Conservation (phyloP, 2,797 vertebrate species). For the Leptatherina wallacei region DNA sequence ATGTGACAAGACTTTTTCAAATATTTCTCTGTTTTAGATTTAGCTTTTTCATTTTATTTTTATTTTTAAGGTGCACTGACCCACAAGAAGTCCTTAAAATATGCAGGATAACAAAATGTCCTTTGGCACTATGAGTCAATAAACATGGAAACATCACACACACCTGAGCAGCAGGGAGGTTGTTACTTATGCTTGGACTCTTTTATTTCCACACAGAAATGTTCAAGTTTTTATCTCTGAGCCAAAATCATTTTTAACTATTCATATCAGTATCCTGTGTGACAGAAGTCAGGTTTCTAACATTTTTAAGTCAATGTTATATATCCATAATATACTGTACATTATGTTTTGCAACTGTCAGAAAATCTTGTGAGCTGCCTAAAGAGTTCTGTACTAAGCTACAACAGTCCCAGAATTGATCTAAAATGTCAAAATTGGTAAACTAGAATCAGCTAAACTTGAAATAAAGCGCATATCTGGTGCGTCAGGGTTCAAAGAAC, state of each 20-base stretch:
- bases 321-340: background rate
- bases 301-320: background rate
- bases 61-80: constrained; percentile 3
- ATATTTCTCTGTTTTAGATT: background rate
- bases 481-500: background rate
- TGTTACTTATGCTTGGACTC: background rate
- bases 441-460: background rate
- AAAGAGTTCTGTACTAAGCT: background rate
- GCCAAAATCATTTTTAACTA: no score
- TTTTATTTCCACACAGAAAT: background rate
- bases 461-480: background rate
- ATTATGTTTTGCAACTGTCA: background rate
- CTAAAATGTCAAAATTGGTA: background rate
- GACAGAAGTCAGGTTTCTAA: no score
- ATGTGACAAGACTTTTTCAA: background rate
- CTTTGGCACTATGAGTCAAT: constrained; percentile 14
- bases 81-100: constrained; percentile 30
- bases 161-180: background rate
- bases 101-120: constrained; percentile 36
- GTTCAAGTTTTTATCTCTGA: no score
- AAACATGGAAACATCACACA: background rate
- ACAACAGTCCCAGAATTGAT: background rate
- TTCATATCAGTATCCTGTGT: no score
- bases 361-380: background rate
- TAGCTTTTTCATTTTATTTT: background rate